A percentile compares a stretch with the other conserved stretches of the same genome.
Evolutionary conservation across 2,888 invertebrate genomes (phyloP).

Genomic region (Torymus tubicola): DNA sequence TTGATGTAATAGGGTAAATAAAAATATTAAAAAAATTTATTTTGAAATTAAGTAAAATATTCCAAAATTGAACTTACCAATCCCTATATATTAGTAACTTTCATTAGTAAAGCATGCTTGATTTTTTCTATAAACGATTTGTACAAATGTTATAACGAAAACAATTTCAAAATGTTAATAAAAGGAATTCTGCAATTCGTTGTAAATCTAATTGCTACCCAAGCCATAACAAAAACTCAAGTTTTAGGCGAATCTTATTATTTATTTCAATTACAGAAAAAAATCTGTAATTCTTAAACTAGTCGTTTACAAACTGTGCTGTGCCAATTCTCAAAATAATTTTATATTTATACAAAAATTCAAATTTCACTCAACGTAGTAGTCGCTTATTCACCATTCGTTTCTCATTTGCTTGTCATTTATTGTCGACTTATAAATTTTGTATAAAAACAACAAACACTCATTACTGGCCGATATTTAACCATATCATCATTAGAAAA

Average conservation of each 20-base stretch:
- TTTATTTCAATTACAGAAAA: slow-evolving; percentile 21
- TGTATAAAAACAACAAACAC: slow-evolving; percentile 23
- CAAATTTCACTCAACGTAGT: neutral
- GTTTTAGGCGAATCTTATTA: slow-evolving; percentile 18
- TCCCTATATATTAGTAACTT: slow-evolving; percentile 6
- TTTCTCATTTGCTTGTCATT: slow-evolving; percentile 13
- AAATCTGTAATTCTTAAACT: neutral
- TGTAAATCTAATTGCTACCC: neutral
- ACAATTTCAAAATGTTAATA: neutral
- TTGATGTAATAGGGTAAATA: no score
- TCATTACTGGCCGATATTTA: neutral
- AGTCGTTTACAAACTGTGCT: slow-evolving; percentile 13
- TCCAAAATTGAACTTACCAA: neutral
- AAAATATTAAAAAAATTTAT: no score
- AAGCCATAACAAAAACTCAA: slow-evolving; percentile 18
- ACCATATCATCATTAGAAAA: neutral
- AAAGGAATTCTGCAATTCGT: neutral
- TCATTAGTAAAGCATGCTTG: slow-evolving; percentile 21
- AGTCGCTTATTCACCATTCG: neutral
- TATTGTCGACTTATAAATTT: slow-evolving; percentile 39
- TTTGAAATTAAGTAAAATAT: no score
- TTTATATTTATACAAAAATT: slow-evolving; percentile 1
- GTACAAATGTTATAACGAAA: no score
- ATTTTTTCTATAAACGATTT: no score
- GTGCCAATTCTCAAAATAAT: slow-evolving; percentile 13